phyloP scores from a whole-genome alignment of 2,113 vertebrate genomes.

The Oenanthe melanoleuca region DNA sequence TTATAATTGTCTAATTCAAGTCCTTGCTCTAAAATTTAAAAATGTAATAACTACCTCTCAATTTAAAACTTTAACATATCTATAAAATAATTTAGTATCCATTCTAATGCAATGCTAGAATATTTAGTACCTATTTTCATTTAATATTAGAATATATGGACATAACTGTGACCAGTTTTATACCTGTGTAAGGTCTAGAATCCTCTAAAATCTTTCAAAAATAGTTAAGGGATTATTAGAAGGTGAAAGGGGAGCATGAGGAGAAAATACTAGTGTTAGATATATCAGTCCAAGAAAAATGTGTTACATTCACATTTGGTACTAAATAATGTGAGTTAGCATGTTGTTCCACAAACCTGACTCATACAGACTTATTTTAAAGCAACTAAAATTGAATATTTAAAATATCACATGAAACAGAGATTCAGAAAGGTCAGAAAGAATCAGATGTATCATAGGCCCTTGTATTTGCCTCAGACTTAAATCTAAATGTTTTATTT shows the following conservation, averaged over 20 bases:
- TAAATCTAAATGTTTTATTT: background rate
- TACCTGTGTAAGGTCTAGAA: background rate
- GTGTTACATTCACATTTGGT: background rate
- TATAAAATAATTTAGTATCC: conserved; percentile 56
- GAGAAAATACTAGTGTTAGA: background rate
- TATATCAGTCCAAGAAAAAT: background rate
- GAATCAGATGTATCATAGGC: background rate
- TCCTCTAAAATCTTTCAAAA: background rate
- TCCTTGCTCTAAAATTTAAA: conserved; percentile 14
- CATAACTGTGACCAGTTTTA: background rate
- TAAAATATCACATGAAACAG: background rate
- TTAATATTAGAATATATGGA: conserved; percentile 17
- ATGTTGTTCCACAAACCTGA: background rate
- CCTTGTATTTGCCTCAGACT: background rate
- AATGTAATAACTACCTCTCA: conserved; percentile 32
- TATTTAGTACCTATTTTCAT: conserved; percentile 44
- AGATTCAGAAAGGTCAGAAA: background rate
- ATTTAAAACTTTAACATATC: conserved; percentile 49
- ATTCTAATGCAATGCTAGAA: conserved; percentile 36
- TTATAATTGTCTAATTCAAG: background rate
- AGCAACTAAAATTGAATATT: background rate
- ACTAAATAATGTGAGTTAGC: background rate
- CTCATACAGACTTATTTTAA: background rate
- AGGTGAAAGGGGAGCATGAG: background rate
- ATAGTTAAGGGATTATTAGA: background rate